Evolutionary conservation across 2,797 vertebrate genomes (phyloP).

Genomic region (Gobionotothen gibberifrons): DNA sequence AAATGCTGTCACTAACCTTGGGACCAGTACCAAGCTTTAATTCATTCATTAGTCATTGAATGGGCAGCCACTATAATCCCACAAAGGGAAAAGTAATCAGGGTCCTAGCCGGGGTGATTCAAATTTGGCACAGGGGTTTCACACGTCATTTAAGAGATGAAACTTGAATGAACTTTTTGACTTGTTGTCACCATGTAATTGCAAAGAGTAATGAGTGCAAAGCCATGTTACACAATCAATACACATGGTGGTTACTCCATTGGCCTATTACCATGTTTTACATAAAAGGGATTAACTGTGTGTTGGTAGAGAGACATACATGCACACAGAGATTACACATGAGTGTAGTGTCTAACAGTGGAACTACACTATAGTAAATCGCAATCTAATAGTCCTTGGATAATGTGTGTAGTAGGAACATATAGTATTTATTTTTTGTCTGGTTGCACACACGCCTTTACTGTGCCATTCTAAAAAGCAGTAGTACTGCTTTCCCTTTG

Average conservation of each 20-base stretch:
- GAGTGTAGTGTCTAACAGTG: not conserved
- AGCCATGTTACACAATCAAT: not conserved
- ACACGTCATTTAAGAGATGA: constrained; percentile 18
- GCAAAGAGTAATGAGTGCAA: constrained; percentile 21
- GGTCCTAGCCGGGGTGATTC: constrained; percentile 32
- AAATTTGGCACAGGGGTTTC: constrained; percentile 32
- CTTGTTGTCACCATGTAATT: not conserved
- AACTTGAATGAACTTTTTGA: constrained; percentile 36
- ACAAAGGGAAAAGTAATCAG: constrained; percentile 52
- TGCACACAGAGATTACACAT: not conserved
- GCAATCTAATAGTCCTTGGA: not conserved
- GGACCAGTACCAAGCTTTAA: constrained; percentile 54
- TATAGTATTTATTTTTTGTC: too few species aligned
- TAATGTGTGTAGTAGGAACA: not conserved
- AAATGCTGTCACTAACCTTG: constrained; percentile 37
- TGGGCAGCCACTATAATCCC: constrained; percentile 42
- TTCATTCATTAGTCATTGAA: constrained; percentile 58
- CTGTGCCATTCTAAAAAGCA: not conserved
- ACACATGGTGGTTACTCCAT: not conserved
- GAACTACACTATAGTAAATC: not conserved
- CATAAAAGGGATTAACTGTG: not conserved
- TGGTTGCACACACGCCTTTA: not conserved
- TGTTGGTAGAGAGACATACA: not conserved
- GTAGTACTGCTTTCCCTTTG: too few species aligned
- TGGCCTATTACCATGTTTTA: not conserved